Percentiles rank a stretch among this genome's conserved stretches.
These are phyloP conservation scores for Spea hammondii DNA, from an alignment of 2,797 vertebrate genomes.

Conservation along the genomic window DNA sequence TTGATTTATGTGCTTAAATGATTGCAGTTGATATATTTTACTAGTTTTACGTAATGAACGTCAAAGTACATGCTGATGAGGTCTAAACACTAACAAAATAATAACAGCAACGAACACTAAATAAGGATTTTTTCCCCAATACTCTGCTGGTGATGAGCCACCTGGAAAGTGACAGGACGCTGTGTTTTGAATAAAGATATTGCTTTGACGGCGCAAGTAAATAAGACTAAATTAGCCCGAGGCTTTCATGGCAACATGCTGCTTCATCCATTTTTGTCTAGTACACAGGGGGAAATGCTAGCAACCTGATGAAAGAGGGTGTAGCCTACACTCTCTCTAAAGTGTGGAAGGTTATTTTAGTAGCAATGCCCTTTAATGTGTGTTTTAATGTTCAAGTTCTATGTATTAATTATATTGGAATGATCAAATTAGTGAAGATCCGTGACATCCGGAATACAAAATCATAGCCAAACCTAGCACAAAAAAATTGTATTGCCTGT, in stretches of 20 bases:
- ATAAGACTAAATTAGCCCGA: conserved; percentile 74
- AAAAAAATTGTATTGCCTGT: no score
- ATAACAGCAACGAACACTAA: conserved; percentile 22
- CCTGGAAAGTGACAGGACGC: conserved; percentile 71
- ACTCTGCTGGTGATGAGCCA: conserved; percentile 61
- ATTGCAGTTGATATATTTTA: no score
- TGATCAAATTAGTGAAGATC: no score
- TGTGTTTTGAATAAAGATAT: conserved; percentile 73
- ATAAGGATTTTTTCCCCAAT: conserved; percentile 57
- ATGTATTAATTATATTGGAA: no score
- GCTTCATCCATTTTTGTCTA: conserved; percentile 61
- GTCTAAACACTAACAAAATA: neutral
- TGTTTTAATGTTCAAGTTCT: no score
- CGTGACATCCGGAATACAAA: no score
- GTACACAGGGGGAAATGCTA: conserved; percentile 50
- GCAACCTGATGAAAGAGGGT: neutral
- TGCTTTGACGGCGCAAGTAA: conserved; percentile 73
- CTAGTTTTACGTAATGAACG: neutral
- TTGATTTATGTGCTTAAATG: neutral
- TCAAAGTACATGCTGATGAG: neutral
- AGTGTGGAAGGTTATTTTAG: no score
- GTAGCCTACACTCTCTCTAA: neutral
- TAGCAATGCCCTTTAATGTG: no score
- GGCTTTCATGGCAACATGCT: conserved; percentile 70
- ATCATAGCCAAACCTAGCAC: no score